A percentile compares a stretch with the other conserved stretches of the same genome.
Conservation (phyloP, 2,113 vertebrate genomes). For the Telmatochromis sp. region DNA sequence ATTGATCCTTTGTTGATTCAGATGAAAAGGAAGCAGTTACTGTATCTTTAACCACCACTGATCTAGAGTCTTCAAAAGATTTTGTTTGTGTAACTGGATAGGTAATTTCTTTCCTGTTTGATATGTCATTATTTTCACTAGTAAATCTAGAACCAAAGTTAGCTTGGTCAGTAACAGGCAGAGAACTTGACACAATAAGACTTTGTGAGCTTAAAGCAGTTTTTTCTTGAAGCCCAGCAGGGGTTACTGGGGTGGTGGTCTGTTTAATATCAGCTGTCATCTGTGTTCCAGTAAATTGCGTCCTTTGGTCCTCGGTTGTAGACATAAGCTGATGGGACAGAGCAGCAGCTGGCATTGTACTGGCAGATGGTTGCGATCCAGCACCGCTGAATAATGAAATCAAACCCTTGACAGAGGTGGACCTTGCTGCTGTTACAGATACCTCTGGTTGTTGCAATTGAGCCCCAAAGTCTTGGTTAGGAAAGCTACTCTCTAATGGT, state of each 20-base stretch:
- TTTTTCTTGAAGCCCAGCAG: neutral
- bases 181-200: neutral
- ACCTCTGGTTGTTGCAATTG: neutral
- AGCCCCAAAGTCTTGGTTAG: neutral
- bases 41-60: neutral
- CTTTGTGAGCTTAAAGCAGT: neutral
- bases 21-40: neutral
- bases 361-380: neutral
- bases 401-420: slow-evolving; percentile 47
- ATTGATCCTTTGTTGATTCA: neutral
- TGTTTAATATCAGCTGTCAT: neutral
- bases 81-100: neutral
- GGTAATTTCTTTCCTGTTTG: neutral
- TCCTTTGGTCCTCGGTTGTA: neutral
- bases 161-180: neutral
- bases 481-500: neutral
- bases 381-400: slow-evolving; percentile 50
- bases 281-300: neutral
- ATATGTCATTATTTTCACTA: neutral
- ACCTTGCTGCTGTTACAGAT: neutral
- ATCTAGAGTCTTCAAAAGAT: neutral
- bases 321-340: neutral
- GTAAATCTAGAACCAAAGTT: neutral
- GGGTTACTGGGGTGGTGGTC: neutral
- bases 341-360: neutral